These are phyloP conservation scores for Hydrophis major DNA, from an alignment of 2,797 vertebrate genomes.

Conservation along the genomic window DNA sequence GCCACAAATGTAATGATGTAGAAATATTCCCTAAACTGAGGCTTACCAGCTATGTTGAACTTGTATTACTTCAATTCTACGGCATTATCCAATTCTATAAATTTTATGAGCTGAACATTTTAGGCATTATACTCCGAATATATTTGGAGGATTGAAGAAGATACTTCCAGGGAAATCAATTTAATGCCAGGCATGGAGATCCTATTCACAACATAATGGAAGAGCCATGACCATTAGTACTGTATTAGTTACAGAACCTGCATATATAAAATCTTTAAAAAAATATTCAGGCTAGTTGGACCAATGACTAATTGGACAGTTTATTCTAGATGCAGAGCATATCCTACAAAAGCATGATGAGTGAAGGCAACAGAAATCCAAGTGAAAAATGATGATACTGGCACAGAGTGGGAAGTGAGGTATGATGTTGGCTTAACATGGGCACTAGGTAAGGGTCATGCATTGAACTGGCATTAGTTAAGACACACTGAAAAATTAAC, in stretches of 20 bases:
- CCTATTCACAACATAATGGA: not conserved
- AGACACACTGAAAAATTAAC: not conserved
- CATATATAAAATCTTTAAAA: not conserved
- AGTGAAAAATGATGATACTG: not conserved
- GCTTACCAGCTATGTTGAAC: not conserved
- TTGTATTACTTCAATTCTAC: not conserved
- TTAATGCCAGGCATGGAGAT: not conserved
- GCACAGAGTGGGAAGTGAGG: not conserved
- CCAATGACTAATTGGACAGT: not conserved
- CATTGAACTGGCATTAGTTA: slow-evolving; percentile 8
- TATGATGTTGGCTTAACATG: not conserved
- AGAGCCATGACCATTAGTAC: not conserved
- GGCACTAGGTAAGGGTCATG: not conserved
- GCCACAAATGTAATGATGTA: not conserved
- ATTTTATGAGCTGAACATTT: not conserved
- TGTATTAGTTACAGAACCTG: not conserved
- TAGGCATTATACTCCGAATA: not conserved
- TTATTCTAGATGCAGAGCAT: not conserved
- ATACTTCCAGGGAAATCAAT: not conserved
- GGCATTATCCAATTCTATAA: not conserved
- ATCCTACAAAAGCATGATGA: not conserved
- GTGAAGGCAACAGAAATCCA: not conserved
- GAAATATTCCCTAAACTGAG: not conserved
- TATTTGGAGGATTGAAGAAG: not conserved
- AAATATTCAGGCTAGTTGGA: not conserved